phyloP scores from a whole-genome alignment of 1,140 invertebrate species.

The Camponotus vicinus region DNA sequence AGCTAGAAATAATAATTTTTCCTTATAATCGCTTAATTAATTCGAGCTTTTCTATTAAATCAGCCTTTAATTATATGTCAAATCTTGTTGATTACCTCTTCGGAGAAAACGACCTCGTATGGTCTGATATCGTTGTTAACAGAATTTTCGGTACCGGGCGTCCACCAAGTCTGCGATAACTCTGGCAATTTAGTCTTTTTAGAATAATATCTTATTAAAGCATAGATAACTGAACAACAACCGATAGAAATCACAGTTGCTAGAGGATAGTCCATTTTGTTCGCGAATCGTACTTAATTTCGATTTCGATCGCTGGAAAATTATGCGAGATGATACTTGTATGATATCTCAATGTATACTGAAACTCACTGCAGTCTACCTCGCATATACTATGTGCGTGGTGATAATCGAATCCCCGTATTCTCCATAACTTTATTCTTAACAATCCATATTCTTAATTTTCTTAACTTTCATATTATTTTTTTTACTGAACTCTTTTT shows the following conservation, averaged over 20 bases:
- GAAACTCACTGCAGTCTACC: no score
- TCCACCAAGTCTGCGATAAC: conserved; percentile 20
- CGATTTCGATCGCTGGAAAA: neutral
- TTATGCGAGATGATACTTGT: no score
- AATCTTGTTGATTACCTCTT: conserved; percentile 7
- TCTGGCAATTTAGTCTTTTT: neutral
- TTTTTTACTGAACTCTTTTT: no score
- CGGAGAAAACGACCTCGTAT: conserved; percentile 4
- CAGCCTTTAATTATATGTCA: neutral
- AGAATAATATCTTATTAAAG: neutral
- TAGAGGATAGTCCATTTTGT: neutral
- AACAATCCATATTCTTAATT: no score
- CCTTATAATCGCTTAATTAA: neutral
- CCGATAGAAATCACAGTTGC: neutral
- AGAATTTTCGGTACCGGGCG: neutral
- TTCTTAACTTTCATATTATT: no score
- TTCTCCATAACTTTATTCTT: no score
- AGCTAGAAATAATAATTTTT: conserved; percentile 7
- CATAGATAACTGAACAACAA: neutral
- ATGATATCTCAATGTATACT: no score
- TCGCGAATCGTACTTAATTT: no score
- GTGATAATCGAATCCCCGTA: no score
- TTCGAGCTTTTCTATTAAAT: neutral
- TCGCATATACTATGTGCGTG: no score
- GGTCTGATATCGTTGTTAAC: neutral